A percentile compares a stretch with the other conserved stretches of the same genome.
Conservation (phyloP, 1,140 invertebrate species). For the Phortica variegata region DNA sequence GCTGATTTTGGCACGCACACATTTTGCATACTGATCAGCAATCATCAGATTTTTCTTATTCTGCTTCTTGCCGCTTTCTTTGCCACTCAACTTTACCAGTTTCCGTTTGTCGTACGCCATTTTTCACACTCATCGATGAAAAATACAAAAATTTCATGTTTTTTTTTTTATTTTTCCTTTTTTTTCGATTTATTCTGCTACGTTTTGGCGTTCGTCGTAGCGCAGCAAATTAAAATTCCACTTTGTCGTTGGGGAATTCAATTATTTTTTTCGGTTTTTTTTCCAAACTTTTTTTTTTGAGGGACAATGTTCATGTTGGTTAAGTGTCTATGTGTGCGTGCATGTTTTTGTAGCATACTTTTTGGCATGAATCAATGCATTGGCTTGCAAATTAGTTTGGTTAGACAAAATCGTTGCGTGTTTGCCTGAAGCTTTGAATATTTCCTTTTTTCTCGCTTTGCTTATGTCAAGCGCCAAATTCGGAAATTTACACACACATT, state of each 20-base stretch:
- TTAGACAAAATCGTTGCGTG: too few species aligned
- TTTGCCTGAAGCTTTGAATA: too few species aligned
- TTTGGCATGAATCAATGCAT: too few species aligned
- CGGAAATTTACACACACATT: too few species aligned
- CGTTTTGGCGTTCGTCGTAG: conserved; percentile 5
- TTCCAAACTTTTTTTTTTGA: conserved; percentile 4
- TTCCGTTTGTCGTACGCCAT: too few species aligned
- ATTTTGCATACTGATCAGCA: conserved; percentile 54
- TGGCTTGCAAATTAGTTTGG: too few species aligned
- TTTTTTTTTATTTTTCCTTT: background rate
- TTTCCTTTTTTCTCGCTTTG: too few species aligned
- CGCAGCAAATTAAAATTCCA: conserved; percentile 48
- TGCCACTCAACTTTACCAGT: too few species aligned
- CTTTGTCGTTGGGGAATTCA: conserved; percentile 53
- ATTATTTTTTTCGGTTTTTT: conserved; percentile 36
- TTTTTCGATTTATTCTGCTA: too few species aligned
- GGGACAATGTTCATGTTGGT: conserved; percentile 30
- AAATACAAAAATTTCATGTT: conserved; percentile 20
- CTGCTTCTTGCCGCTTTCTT: too few species aligned
- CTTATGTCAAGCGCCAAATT: too few species aligned
- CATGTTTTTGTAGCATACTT: background rate
- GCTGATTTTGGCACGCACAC: conserved; percentile 50
- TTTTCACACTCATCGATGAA: too few species aligned
- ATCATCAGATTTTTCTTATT: conserved; percentile 25
- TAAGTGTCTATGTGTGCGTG: conserved; percentile 21